These are phyloP conservation scores for Mormyrus proboscirostris DNA, from an alignment of 2,797 vertebrate genomes.

Conservation along the genomic window DNA sequence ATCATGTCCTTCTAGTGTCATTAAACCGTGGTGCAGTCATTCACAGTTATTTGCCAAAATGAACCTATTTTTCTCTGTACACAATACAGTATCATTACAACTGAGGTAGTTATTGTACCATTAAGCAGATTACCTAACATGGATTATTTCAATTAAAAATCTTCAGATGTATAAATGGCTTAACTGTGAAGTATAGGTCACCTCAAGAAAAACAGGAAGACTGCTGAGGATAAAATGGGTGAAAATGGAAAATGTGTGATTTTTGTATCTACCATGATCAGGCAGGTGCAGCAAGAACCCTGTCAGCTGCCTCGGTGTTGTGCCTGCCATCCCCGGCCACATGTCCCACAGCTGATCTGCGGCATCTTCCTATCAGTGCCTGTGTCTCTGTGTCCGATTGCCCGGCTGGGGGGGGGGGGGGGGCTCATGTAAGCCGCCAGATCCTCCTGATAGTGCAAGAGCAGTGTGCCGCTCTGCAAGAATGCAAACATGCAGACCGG, in stretches of 20 bases:
- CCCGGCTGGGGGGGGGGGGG: not conserved
- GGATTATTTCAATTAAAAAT: not conserved
- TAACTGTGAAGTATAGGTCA: not conserved
- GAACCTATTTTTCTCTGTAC: not conserved
- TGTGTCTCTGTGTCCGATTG: not conserved
- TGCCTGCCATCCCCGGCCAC: not conserved
- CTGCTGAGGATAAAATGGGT: not conserved
- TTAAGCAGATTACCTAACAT: not conserved
- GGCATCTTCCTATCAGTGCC: not conserved
- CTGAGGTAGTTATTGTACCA: not conserved
- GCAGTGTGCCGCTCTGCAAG: not conserved
- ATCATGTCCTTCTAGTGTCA: not conserved
- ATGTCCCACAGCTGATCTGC: not conserved
- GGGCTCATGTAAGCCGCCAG: conserved; percentile 13
- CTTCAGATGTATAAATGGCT: not conserved
- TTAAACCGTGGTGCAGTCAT: not conserved
- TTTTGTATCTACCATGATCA: not conserved
- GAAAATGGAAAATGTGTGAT: not conserved
- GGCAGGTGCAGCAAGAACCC: not conserved
- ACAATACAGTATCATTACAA: not conserved
- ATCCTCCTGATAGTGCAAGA: not conserved
- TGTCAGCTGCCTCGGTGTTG: no score
- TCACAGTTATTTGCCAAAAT: not conserved
- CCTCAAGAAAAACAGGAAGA: not conserved
- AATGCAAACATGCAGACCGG: not conserved